Evolutionary conservation across 1,140 invertebrate species (phyloP), one percentile per base, ranked within the genome.

Genomic region (Calycopis cecrops): DNA sequence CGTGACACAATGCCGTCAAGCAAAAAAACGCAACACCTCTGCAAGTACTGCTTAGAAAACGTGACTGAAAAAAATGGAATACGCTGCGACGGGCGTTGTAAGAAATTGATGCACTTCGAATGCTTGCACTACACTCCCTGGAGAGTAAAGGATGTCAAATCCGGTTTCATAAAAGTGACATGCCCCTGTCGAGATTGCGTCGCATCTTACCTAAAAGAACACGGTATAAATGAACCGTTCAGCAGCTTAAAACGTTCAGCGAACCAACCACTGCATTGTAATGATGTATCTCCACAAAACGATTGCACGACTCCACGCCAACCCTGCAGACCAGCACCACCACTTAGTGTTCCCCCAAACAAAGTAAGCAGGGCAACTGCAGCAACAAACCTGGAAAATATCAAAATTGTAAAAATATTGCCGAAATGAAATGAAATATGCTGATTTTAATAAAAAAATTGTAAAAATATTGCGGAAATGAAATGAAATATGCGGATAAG

Each of bases 121-220:
- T 85, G 81, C 49, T 44, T 85, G 1, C 71, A 78, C 44, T 85
- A 71, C 17, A 76, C 71, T 1, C 76, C 77, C 11, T 73, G 77
- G 0, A 79, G 75, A 54, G 73, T 85, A 10, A 47, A 71, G 4
- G 81, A 85, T 34, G 73, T 82, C 11, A 77, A 76, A 55, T 59
- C 62, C 6, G 76, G 77, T 6, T 35, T 71, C 6, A 68, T 85
- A 21, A 68, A 63, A 62, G 55, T 85, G 0, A 71, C 55, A 0
- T 85, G 81, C 10, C 81, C 81, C 0, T 83, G 79, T 10, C 76
- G 77, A 3, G 73, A 76, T 59, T 83, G 79, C 44, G n/a, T n/a
- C n/a, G 16, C 48, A 34, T 9, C 28, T 12, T 33, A 12, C 6
- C 48, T 33, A n/a, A 49, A 49, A 18, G 48, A 49, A 49, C 16